A percentile compares a stretch with the other conserved stretches of the same genome.
Evolutionary conservation across 64 coral and sea anemone species (phyloP).

Genomic region (Hydrozoanthus tunicans): DNA sequence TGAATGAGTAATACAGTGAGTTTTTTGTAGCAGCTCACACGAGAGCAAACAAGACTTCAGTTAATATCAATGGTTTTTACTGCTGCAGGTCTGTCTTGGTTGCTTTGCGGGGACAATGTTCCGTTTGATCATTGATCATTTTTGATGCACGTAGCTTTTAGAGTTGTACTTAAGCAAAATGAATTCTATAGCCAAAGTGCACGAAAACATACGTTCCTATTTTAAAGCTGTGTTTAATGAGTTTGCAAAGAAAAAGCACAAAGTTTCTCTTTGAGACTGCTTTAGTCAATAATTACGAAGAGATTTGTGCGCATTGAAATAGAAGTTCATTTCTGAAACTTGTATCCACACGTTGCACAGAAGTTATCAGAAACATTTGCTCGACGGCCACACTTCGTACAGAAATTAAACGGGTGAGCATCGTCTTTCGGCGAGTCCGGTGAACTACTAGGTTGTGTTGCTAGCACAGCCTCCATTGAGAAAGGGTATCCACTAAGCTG

Average conservation of each 20-base stretch:
- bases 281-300: conserved; percentile 3
- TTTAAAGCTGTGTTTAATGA: not conserved
- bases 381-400: conserved; percentile 91
- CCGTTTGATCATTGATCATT: too few relatives aligned
- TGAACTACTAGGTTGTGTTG: conserved; percentile 10
- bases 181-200: not conserved
- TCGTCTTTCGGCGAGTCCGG: conserved; percentile 63
- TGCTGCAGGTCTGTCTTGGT: too few relatives aligned
- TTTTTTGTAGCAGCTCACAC: too few relatives aligned
- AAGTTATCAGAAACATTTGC: conserved; percentile 80
- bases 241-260: not conserved
- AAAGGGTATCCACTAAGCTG: conserved; percentile 68
- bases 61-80: not conserved
- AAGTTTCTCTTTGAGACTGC: not conserved
- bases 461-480: conserved; percentile 71
- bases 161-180: not conserved
- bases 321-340: conserved; percentile 72
- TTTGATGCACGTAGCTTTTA: too few relatives aligned
- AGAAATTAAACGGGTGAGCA: conserved; percentile 67
- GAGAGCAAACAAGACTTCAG: not conserved
- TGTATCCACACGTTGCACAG: conserved; percentile 89
- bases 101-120: too few relatives aligned
- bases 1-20: not conserved
- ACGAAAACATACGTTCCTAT: too few relatives aligned
- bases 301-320: not conserved